phyloP scores from a whole-genome alignment of 2,797 vertebrate genomes.

The Myotis findleyi region DNA sequence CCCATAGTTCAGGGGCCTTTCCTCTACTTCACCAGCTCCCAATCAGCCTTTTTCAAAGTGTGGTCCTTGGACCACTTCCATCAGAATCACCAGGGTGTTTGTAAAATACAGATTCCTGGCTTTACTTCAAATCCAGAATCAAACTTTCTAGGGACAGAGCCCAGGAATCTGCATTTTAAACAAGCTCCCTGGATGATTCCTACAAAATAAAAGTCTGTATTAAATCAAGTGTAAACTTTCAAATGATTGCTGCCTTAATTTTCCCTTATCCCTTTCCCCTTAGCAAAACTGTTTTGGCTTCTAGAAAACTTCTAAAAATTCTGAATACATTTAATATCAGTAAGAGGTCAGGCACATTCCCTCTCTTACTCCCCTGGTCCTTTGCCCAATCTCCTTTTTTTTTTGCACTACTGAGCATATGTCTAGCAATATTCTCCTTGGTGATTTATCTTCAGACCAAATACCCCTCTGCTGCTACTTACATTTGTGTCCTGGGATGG shows the following conservation, averaged over 20 bases:
- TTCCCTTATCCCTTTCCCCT: slow-evolving; percentile 42
- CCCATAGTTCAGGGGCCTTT: neutral
- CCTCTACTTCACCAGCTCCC: neutral
- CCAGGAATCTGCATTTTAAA: slow-evolving; percentile 1
- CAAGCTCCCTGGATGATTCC: neutral
- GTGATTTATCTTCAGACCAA: neutral
- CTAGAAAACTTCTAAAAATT: slow-evolving; percentile 34
- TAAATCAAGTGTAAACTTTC: slow-evolving; percentile 41
- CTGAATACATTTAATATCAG: slow-evolving; percentile 9
- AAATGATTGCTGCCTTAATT: neutral
- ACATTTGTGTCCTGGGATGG: neutral
- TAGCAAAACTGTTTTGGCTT: neutral
- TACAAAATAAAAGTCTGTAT: slow-evolving; percentile 14
- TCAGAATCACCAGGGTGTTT: neutral
- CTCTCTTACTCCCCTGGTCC: neutral
- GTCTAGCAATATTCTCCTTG: neutral
- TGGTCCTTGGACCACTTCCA: neutral
- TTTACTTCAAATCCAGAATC: neutral
- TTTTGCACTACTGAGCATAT: neutral
- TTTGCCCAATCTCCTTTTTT: neutral
- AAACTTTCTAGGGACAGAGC: neutral
- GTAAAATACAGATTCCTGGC: neutral
- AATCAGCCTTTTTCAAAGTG: neutral
- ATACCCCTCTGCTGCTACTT: neutral
- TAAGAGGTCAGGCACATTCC: neutral